Evolutionary conservation across 30 jellyfish, hydroid and myxozoan species (phyloP).

Genomic region (Cassiopea andromeda): DNA sequence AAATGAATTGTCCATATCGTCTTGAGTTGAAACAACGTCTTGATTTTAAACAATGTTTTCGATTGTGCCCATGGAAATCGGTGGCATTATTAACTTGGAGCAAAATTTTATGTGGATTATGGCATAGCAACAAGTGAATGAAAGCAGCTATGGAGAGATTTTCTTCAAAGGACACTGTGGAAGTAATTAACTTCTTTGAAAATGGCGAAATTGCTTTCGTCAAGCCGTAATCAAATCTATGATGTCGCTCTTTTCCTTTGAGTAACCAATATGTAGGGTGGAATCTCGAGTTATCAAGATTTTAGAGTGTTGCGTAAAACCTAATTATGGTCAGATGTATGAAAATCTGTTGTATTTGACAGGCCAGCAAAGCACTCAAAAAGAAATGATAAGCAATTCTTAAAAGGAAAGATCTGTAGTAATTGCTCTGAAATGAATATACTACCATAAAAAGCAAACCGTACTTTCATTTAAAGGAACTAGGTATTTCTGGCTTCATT

Average conservation of each 20-base stretch:
- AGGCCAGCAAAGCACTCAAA: constrained; percentile 5
- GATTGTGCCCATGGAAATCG: too few relatives aligned
- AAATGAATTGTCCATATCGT: too few relatives aligned
- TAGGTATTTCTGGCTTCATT: too few relatives aligned
- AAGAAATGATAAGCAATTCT: neutral
- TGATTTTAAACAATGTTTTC: too few relatives aligned
- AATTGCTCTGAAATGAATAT: too few relatives aligned
- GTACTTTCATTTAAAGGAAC: too few relatives aligned
- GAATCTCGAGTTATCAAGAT: neutral
- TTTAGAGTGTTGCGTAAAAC: neutral
- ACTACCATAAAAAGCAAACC: too few relatives aligned
- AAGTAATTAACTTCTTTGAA: neutral
- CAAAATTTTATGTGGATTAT: too few relatives aligned
- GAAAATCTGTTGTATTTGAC: neutral
- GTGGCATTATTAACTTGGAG: too few relatives aligned
- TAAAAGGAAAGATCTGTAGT: neutral
- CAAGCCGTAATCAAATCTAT: neutral
- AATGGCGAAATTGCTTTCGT: neutral
- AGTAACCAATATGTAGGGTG: neutral
- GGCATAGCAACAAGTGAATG: neutral
- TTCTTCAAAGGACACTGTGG: neutral
- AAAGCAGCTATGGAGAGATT: neutral
- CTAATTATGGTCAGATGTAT: constrained; percentile 14
- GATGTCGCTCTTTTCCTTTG: neutral
- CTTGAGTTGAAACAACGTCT: too few relatives aligned